phyloP scores from a whole-genome alignment of 2,113 vertebrate genomes.

The Ictidomys tridecemlineatus region DNA sequence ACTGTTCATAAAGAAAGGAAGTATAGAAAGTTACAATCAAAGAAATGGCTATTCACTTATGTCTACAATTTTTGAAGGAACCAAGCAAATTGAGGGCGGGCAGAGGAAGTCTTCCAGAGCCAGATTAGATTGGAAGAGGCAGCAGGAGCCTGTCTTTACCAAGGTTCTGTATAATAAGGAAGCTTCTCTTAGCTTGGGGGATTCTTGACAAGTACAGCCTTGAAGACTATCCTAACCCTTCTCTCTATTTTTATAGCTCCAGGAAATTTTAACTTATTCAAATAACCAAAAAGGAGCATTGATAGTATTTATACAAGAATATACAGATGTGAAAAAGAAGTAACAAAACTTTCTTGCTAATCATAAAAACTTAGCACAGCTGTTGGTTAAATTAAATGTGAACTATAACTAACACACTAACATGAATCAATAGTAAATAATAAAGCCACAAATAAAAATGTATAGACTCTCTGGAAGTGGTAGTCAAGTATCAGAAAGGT shows the following conservation, averaged over 20 bases:
- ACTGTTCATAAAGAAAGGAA: neutral
- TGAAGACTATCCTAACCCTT: neutral
- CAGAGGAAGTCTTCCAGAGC: neutral
- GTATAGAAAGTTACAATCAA: neutral
- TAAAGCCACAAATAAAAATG: neutral
- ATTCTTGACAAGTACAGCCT: neutral
- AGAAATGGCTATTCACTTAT: neutral
- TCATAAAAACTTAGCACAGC: neutral
- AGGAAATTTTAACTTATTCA: neutral
- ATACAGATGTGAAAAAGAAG: neutral
- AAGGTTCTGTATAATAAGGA: neutral
- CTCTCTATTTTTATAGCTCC: neutral
- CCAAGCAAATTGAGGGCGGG: neutral
- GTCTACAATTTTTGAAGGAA: neutral
- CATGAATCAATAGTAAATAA: neutral
- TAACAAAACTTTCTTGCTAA: neutral
- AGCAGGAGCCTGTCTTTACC: neutral
- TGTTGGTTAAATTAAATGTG: neutral
- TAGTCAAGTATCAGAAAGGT: neutral
- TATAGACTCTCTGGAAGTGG: neutral
- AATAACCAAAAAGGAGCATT: neutral
- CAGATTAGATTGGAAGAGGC: neutral
- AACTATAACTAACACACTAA: neutral
- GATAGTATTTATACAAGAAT: neutral
- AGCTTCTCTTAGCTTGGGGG: neutral